Conservation (phyloP, 2,113 vertebrate species). For the Pseudopipra pipra region DNA sequence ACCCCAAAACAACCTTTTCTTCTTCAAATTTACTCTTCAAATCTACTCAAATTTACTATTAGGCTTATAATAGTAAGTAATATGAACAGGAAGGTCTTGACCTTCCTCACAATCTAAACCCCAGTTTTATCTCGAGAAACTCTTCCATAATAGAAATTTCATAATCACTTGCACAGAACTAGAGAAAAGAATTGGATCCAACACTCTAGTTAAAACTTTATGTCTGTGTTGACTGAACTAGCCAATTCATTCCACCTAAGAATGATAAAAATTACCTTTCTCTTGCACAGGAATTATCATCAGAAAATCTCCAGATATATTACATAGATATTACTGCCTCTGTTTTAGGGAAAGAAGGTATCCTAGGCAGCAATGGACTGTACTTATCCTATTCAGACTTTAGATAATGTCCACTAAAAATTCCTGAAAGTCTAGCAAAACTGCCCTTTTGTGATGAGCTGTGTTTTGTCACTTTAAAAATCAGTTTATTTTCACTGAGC, state of each 20-base stretch:
- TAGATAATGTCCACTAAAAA: background rate
- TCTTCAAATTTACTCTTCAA: background rate
- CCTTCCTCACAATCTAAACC: background rate
- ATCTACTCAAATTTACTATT: background rate
- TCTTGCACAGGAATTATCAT: background rate
- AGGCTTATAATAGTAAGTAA: background rate
- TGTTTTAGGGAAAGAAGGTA: background rate
- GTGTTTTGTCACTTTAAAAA: background rate
- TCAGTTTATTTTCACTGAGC: background rate
- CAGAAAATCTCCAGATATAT: background rate
- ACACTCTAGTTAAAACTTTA: background rate
- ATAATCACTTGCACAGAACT: background rate
- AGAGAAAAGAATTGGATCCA: background rate
- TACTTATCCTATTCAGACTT: background rate
- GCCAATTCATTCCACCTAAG: background rate
- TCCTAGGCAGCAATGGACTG: background rate
- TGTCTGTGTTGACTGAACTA: background rate
- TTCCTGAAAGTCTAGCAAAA: background rate
- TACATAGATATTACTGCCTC: background rate
- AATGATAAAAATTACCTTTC: background rate
- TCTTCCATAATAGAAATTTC: background rate
- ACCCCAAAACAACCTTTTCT: background rate
- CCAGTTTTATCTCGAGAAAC: background rate
- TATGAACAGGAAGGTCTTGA: background rate
- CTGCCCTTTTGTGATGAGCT: background rate